These are phyloP conservation scores for Ceyx margarethae DNA, from an alignment of 2,113 vertebrate genomes.

Conservation along the genomic window DNA sequence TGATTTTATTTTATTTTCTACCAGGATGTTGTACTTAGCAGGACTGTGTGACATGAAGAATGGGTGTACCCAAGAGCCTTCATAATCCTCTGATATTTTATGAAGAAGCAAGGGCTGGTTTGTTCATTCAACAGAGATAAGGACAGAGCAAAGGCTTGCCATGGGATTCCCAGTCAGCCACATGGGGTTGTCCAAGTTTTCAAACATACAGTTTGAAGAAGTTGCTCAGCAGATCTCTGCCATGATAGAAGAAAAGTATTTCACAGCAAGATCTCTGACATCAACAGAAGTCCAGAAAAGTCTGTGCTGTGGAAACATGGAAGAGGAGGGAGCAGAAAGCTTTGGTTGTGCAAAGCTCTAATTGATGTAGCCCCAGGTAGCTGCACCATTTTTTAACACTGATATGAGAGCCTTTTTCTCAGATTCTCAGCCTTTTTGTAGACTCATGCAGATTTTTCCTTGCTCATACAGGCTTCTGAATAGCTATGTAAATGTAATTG, in stretches of 20 bases:
- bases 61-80: neutral
- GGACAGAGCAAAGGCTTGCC: neutral
- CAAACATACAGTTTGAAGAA: neutral
- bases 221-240: neutral
- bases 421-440: neutral
- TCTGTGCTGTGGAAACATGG: neutral
- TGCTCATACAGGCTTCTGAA: neutral
- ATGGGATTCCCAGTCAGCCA: neutral
- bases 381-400: neutral
- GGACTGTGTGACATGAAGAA: neutral
- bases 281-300: neutral
- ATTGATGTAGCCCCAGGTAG: neutral
- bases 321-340: neutral
- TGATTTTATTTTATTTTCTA: slow-evolving; percentile 36
- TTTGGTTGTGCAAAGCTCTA: neutral
- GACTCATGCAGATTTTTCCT: neutral
- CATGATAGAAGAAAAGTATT: neutral
- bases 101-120: neutral
- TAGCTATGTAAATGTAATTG: neutral
- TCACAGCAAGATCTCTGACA: neutral
- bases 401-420: neutral
- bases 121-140: neutral
- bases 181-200: neutral
- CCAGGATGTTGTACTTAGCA: neutral
- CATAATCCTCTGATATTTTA: neutral